Evolutionary conservation across 2,113 vertebrate species (phyloP), one percentile per base, ranked within the genome.

Genomic region (Pluvianellus socialis): DNA sequence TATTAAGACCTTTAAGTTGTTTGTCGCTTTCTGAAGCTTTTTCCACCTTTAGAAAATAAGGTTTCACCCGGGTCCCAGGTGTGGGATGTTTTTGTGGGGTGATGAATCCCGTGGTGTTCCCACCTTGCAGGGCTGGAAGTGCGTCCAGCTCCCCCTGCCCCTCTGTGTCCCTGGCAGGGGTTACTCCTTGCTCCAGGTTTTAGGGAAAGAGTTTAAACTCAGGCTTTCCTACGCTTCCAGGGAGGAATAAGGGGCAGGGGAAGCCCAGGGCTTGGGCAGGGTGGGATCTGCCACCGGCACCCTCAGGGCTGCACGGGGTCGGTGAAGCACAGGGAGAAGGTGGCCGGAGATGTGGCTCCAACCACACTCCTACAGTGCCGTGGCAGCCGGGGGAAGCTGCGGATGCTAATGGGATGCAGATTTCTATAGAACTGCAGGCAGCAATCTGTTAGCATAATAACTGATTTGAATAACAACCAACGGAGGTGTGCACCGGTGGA

Each of bases 301-400:
- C 52, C 42, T 9, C 52, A 9, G 59, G 8, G 23, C 6, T 40
- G 27, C 33, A 24, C 0, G 26, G 53, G 22, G 7, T 27, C 4
- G 2, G 8, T 16, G 68, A 19, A 27, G 68, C 53, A 44, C 26
- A 21, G 32, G 2, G 1, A 49, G 59, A 26, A 22, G 52, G 42
- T 12, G n/a, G 42, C 35, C 47, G 35, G 53, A 27, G 59, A 19
- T 16, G 47, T 11, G 44, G 8, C 80, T 70, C 28, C 67, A 35
- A 6, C 12, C 28, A 2, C 2, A 0, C 5, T 44, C 47, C 55
- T 7, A 4, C 35, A 27, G 18, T 40, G 61, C 40, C 1, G 5
- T 53, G 45, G 59, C 56, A 49, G 53, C n/a, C 3, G 1, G 26
- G 33, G 44, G 44, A 70, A 71, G 79, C 68, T 66, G 63, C 23